Conservation (phyloP, 1,140 invertebrate species). For the Lucilia cuprina region DNA sequence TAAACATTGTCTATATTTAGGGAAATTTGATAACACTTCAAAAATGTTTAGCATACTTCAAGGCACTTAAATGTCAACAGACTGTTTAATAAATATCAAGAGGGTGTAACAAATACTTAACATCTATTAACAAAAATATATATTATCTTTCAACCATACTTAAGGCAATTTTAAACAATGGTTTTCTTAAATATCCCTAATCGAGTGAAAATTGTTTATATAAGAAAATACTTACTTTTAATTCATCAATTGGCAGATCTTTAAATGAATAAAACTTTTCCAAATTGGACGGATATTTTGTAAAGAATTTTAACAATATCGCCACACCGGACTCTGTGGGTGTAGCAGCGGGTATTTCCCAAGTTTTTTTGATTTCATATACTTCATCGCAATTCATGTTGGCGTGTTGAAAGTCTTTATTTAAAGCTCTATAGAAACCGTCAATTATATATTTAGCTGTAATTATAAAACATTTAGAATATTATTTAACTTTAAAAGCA, state of each 20-base stretch:
- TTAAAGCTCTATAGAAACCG: constrained; percentile 17
- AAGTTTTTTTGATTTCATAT: constrained; percentile 59
- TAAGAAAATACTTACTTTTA: constrained; percentile 46
- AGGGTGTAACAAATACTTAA: too few relatives aligned
- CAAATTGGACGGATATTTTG: constrained; percentile 58
- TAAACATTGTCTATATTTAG: too few relatives aligned
- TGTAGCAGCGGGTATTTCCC: constrained; percentile 58
- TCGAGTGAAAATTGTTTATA: too few relatives aligned
- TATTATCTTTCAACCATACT: too few relatives aligned
- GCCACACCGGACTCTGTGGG: constrained; percentile 59
- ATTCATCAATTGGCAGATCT: constrained; percentile 53
- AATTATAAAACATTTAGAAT: too few relatives aligned
- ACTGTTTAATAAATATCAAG: too few relatives aligned
- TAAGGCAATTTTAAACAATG: too few relatives aligned
- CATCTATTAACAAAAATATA: too few relatives aligned
- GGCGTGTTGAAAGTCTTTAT: not conserved
- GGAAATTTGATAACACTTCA: not conserved
- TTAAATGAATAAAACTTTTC: constrained; percentile 58
- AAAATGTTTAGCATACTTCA: not conserved
- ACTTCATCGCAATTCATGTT: constrained; percentile 59
- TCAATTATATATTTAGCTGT: not conserved
- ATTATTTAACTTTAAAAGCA: too few relatives aligned
- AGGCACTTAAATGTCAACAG: not conserved
- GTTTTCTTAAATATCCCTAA: too few relatives aligned
- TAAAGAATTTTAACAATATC: constrained; percentile 54